A percentile compares a stretch with the other conserved stretches of the same genome.
These are phyloP conservation scores for Drosophila murphyi DNA, from an alignment of 1,140 invertebrate genomes.

Conservation along the genomic window DNA sequence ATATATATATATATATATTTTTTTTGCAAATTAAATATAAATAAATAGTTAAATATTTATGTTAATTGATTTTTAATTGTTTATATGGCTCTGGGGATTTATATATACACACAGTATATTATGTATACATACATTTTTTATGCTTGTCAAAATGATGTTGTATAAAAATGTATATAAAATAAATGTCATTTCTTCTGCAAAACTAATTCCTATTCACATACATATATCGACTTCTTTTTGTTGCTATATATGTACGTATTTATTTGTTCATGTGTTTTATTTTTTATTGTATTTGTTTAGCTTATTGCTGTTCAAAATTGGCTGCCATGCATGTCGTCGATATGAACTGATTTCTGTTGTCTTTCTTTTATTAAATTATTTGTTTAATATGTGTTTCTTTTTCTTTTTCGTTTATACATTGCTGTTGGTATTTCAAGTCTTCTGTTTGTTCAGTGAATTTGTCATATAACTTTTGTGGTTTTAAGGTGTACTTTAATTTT, in stretches of 20 bases:
- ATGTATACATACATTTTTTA: slow-evolving; percentile 12
- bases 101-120: background rate
- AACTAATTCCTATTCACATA: slow-evolving; percentile 48
- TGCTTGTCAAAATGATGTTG: slow-evolving; percentile 61
- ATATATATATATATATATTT: slow-evolving; percentile 2
- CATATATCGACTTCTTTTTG: slow-evolving; percentile 4
- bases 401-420: slow-evolving; percentile 59
- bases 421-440: slow-evolving; percentile 70
- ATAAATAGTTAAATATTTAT: background rate
- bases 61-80: slow-evolving; percentile 11
- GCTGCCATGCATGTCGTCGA: slow-evolving; percentile 50
- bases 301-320: slow-evolving; percentile 60
- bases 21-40: slow-evolving; percentile 19
- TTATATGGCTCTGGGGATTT: slow-evolving; percentile 19
- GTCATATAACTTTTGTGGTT: slow-evolving; percentile 15
- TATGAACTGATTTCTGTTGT: slow-evolving; percentile 54
- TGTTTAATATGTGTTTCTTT: slow-evolving; percentile 23
- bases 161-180: slow-evolving; percentile 80
- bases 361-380: slow-evolving; percentile 16
- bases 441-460: slow-evolving; percentile 67
- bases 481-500: background rate
- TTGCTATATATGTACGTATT: slow-evolving; percentile 29
- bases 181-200: slow-evolving; percentile 59
- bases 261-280: slow-evolving; percentile 20
- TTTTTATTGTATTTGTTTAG: slow-evolving; percentile 21